Percentiles rank a stretch among this genome's conserved stretches.
These are phyloP conservation scores for Sterna hirundo DNA, from an alignment of 2,113 vertebrate species.

Conservation along the genomic window DNA sequence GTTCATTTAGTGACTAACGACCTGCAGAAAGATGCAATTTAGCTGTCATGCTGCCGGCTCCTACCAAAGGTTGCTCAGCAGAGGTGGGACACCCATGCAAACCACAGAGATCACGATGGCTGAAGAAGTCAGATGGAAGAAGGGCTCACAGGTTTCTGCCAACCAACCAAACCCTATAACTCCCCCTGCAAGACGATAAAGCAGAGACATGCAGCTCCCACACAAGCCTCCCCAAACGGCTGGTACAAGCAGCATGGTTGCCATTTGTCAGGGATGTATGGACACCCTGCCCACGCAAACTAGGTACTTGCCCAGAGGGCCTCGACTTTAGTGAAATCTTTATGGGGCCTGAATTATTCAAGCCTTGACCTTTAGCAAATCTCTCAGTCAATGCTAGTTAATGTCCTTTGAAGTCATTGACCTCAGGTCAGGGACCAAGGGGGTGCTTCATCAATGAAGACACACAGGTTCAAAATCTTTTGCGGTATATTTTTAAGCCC, in stretches of 20 bases:
- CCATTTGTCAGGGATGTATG: slow-evolving; percentile 3
- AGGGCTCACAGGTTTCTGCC: neutral
- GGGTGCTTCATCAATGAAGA: slow-evolving; percentile 53
- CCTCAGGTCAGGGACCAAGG: slow-evolving; percentile 60
- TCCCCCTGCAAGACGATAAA: neutral
- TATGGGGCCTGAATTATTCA: slow-evolving; percentile 67
- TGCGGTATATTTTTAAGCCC: neutral
- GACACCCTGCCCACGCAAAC: neutral
- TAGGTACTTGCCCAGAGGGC: slow-evolving; percentile 51
- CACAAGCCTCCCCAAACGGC: neutral
- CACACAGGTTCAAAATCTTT: neutral
- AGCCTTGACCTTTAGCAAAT: slow-evolving; percentile 64
- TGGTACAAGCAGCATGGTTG: neutral
- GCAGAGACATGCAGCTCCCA: neutral
- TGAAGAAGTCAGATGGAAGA: neutral
- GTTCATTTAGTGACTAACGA: neutral
- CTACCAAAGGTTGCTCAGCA: neutral
- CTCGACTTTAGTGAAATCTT: slow-evolving; percentile 50
- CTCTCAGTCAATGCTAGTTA: slow-evolving; percentile 65
- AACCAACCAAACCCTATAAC: neutral
- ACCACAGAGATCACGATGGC: neutral
- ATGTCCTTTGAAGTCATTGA: slow-evolving; percentile 67
- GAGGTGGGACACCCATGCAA: neutral
- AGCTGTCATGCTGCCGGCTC: neutral
- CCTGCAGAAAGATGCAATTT: neutral